A percentile compares a stretch with the other conserved stretches of the same genome.
Evolutionary conservation across 2,113 vertebrate genomes (phyloP).

Genomic region (Rousettus leschenaultii): DNA sequence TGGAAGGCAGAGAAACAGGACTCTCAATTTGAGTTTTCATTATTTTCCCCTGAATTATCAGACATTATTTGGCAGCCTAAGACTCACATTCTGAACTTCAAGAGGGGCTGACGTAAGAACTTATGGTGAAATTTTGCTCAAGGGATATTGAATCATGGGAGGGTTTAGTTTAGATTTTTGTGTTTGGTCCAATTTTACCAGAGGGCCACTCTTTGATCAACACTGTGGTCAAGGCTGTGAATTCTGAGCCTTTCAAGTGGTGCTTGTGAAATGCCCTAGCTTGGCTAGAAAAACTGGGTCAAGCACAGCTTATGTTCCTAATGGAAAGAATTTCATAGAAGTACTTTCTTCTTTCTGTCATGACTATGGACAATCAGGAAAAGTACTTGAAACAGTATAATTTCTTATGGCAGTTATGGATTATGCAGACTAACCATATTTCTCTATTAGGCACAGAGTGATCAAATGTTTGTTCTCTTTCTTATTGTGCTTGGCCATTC

Average conservation of each 20-base stretch:
- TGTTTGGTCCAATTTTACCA: constrained; percentile 53
- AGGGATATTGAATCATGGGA: background rate
- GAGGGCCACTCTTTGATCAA: constrained; percentile 65
- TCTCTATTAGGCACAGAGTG: background rate
- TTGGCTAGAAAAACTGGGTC: constrained; percentile 59
- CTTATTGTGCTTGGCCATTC: background rate
- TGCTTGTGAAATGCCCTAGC: background rate
- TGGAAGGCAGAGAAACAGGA: background rate
- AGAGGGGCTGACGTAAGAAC: background rate
- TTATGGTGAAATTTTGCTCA: constrained; percentile 41
- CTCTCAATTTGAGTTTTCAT: background rate
- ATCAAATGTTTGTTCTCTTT: background rate
- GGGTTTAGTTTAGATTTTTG: constrained; percentile 53
- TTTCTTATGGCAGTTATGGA: background rate
- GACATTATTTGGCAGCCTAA: constrained; percentile 24
- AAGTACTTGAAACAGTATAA: background rate
- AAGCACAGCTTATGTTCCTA: constrained; percentile 32
- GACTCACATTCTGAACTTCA: constrained; percentile 47
- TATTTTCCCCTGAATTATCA: constrained; percentile 22
- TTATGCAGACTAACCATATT: background rate
- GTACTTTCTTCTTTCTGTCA: background rate
- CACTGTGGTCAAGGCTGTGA: constrained; percentile 47
- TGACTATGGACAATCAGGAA: constrained; percentile 26
- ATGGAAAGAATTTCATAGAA: constrained; percentile 38
- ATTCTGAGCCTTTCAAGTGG: constrained; percentile 55